Conservation (phyloP, 1,140 invertebrate species). For the Fopius arisanus region DNA sequence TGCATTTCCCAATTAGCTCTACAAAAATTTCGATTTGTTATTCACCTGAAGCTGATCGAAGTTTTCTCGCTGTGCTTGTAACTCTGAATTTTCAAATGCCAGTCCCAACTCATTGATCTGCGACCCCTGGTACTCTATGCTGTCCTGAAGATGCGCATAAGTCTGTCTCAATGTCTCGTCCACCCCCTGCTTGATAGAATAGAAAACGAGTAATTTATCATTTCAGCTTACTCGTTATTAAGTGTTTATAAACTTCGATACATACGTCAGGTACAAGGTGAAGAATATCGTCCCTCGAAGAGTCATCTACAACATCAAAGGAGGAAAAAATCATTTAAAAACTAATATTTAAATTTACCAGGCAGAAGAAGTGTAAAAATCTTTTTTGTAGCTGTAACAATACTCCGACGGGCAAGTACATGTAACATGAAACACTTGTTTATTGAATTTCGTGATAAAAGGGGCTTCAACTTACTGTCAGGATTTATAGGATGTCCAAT, state of each 20-base stretch:
- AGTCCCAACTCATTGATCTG: slow-evolving; percentile 55
- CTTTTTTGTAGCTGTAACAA: too few species aligned
- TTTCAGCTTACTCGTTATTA: background rate
- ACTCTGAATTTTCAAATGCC: slow-evolving; percentile 46
- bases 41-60: slow-evolving; percentile 55
- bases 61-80: slow-evolving; percentile 42
- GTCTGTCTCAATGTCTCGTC: slow-evolving; percentile 47
- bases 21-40: slow-evolving; percentile 8
- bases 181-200: slow-evolving; percentile 35
- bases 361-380: too few species aligned
- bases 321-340: background rate
- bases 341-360: too few species aligned
- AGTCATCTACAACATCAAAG: background rate
- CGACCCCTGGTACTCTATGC: slow-evolving; percentile 48
- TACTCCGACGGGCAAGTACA: too few species aligned
- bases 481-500: slow-evolving; percentile 42
- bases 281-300: background rate
- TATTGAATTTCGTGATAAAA: too few species aligned
- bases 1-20: background rate
- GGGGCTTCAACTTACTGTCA: slow-evolving; percentile 56
- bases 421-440: too few species aligned
- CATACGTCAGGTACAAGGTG: background rate
- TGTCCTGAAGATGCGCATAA: slow-evolving; percentile 48
- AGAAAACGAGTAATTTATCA: background rate
- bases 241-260: background rate